Conservation (phyloP, 2,888 invertebrate species). For the Amblyjoppa fuscipennis region DNA sequence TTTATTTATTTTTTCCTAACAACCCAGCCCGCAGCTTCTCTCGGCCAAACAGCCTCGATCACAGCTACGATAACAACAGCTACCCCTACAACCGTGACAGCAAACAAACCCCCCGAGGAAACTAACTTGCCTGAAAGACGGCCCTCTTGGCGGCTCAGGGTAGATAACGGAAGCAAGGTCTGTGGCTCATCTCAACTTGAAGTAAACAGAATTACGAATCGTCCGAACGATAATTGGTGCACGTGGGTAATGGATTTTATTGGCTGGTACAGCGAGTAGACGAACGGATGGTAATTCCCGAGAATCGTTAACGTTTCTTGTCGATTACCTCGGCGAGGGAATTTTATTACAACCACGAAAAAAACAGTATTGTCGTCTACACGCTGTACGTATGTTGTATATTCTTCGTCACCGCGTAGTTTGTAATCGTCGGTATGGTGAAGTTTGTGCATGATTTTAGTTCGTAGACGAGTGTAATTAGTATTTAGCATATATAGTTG, state of each 20-base stretch:
- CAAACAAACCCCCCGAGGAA: constrained; percentile 83
- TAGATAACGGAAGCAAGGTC: constrained; percentile 96
- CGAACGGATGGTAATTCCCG: constrained; percentile 46
- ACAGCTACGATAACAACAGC: constrained; percentile 87
- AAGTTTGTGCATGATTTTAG: constrained; percentile 58
- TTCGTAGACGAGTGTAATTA: constrained; percentile 24
- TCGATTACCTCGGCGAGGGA: constrained; percentile 15
- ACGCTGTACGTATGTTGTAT: constrained; percentile 37
- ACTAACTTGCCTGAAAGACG: constrained; percentile 90
- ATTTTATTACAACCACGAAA: constrained; percentile 10
- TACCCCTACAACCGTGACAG: constrained; percentile 86
- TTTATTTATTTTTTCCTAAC: constrained; percentile 73
- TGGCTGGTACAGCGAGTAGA: constrained; percentile 77
- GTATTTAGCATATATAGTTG: constrained; percentile 32
- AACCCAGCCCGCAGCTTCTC: constrained; percentile 83
- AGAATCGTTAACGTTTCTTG: constrained; percentile 43
- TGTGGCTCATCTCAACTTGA: constrained; percentile 79
- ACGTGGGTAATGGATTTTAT: constrained; percentile 79
- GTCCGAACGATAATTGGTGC: constrained; percentile 77
- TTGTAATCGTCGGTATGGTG: constrained; percentile 51
- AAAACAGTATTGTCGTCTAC: constrained; percentile 25
- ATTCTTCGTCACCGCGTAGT: constrained; percentile 42
- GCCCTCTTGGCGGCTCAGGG: constrained; percentile 96
- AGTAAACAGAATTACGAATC: constrained; percentile 75
- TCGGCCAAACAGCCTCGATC: constrained; percentile 84